phyloP scores from a whole-genome alignment of 2,888 invertebrate species.

The Abscondita cerata region DNA sequence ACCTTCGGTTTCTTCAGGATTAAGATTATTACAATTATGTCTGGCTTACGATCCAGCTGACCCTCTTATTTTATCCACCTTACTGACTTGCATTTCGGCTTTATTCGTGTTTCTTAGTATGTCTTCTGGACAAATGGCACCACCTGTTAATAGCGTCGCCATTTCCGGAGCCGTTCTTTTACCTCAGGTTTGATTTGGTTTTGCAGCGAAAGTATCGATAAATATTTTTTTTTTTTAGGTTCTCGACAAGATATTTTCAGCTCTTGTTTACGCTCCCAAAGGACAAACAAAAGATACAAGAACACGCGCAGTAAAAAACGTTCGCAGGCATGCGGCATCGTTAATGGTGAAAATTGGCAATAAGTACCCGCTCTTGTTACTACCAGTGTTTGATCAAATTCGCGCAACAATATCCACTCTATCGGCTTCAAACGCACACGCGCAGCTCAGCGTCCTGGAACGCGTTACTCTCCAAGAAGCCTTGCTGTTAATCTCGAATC shows the following conservation, averaged over 20 bases:
- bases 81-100: constrained; percentile 91
- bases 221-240: constrained; percentile 15
- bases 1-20: constrained; percentile 76
- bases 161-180: constrained; percentile 72
- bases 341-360: constrained; percentile 89
- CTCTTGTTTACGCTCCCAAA: constrained; percentile 75
- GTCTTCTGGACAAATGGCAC: constrained; percentile 80
- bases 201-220: not conserved
- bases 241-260: constrained; percentile 87
- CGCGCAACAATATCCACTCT: constrained; percentile 77
- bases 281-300: constrained; percentile 69
- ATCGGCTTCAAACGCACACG: constrained; percentile 67
- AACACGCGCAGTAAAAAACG: constrained; percentile 80
- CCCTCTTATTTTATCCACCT: constrained; percentile 80
- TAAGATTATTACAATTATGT: constrained; percentile 79
- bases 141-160: constrained; percentile 63
- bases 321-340: constrained; percentile 88
- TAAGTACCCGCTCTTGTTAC: constrained; percentile 82
- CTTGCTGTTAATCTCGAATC: constrained; percentile 83
- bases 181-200: constrained; percentile 66
- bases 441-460: constrained; percentile 80
- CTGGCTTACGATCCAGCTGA: constrained; percentile 77
- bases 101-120: constrained; percentile 90
- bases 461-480: constrained; percentile 83
- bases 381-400: constrained; percentile 88